Conservation (phyloP, 2,797 vertebrate genomes). For the Tarsius wallacei region DNA sequence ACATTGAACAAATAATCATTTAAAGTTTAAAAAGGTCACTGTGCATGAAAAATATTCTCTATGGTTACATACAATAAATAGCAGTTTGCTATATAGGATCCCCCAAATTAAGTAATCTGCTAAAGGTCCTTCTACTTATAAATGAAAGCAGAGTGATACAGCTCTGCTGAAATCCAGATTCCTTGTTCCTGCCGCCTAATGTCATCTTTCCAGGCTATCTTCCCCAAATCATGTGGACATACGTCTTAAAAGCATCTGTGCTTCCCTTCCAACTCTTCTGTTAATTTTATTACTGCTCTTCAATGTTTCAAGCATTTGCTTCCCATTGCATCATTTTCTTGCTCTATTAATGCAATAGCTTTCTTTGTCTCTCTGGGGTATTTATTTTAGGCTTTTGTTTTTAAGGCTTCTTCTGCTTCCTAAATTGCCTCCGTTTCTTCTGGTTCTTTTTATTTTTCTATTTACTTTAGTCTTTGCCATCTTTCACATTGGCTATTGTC, state of each 20-base stretch:
- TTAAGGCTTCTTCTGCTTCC: not conserved
- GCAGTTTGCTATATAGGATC: not conserved
- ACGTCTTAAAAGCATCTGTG: slow-evolving; percentile 19
- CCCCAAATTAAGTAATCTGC: not conserved
- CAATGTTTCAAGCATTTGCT: not conserved
- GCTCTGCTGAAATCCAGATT: not conserved
- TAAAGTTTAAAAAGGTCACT: slow-evolving; percentile 17
- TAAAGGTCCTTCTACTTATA: not conserved
- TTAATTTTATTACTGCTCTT: not conserved
- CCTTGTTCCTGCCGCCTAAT: not conserved
- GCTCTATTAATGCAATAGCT: not conserved
- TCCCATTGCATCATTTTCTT: not conserved
- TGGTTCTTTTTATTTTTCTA: not conserved
- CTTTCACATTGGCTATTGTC: not conserved
- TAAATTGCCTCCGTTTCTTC: not conserved
- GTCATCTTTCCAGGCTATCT: not conserved
- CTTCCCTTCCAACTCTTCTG: not conserved
- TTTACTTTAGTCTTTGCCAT: not conserved
- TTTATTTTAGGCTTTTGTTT: not conserved
- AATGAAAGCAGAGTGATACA: not conserved
- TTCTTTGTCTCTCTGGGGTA: not conserved
- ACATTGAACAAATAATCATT: slow-evolving; percentile 16
- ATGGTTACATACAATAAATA: not conserved
- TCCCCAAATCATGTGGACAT: not conserved
- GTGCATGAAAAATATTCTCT: not conserved